These are phyloP conservation scores for Panorpa germanica DNA, from an alignment of 2,888 invertebrate species.

Conservation along the genomic window DNA sequence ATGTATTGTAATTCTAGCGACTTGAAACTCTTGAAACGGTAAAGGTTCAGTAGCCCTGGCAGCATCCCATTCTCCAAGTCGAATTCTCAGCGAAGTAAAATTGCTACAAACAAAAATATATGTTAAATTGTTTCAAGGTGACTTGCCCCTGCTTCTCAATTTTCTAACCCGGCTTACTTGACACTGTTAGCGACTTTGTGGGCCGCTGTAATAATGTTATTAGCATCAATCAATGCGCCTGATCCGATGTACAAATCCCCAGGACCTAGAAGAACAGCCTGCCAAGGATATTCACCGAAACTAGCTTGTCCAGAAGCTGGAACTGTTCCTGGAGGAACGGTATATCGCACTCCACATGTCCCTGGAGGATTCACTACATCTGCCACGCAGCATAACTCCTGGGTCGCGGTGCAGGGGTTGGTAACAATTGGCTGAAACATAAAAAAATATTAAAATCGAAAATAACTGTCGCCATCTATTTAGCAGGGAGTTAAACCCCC, in stretches of 20 bases:
- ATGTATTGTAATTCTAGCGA: constrained; percentile 36
- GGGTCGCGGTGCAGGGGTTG: no score
- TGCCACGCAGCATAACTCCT: no score
- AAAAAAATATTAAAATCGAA: no score
- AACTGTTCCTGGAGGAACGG: constrained; percentile 20
- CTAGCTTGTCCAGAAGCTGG: constrained; percentile 32
- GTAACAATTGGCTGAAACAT: no score
- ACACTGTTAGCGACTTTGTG: constrained; percentile 44
- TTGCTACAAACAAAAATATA: constrained; percentile 13
- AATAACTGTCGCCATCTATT: background rate
- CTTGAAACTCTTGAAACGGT: constrained; percentile 38
- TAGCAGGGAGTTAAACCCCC: background rate
- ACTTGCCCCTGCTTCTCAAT: no score
- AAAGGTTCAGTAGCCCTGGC: constrained; percentile 40
- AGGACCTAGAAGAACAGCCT: constrained; percentile 37
- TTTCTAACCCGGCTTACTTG: no score
- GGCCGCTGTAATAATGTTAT: constrained; percentile 52
- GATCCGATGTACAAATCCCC: constrained; percentile 49
- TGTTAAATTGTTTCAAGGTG: constrained; percentile 4
- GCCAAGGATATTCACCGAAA: constrained; percentile 58
- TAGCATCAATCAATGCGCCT: constrained; percentile 46
- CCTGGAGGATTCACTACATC: no score
- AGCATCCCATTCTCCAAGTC: constrained; percentile 62
- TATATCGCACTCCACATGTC: constrained; percentile 27
- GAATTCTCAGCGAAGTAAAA: constrained; percentile 32